Base-by-base conservation (phyloP, 2,888 invertebrate genomes). In the Ypsolopha scabrella region DNA sequence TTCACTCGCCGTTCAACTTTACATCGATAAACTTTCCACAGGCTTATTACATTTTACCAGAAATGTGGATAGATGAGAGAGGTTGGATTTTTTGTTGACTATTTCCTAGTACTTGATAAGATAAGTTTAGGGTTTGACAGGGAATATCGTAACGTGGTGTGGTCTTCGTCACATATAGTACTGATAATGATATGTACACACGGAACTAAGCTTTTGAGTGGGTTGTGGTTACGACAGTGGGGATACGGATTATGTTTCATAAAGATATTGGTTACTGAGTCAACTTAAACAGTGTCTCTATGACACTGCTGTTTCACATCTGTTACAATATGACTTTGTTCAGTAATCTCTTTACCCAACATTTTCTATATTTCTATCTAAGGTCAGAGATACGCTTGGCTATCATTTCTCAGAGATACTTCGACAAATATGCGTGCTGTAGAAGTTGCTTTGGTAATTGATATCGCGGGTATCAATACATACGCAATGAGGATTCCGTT, bases 381-480 rank as follows among this genome's bases (percentile, higher is more conserved):
- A 63, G 71, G 70, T 68, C 68, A 75, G 65, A 69, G 57, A 57
- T 59, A 58, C 57, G 53, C 56, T 63, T 46, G 51, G 56, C 60
- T 63, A 58, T 60, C 63, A 61, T n/a, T n/a, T n/a, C n/a, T n/a
- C n/a, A n/a, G n/a, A n/a, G n/a, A n/a, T n/a, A n/a, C n/a, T n/a
- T n/a, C n/a, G n/a, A n/a, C n/a, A n/a, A n/a, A n/a, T 24, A 24
- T 24, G 24, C 24, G 24, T 24, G 24, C 66, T 70, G 70, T 73
- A 65, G 65, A 69, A 65, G 67, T 58, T 63, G 66, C 68, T 47
- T 36, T 69, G 72, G 69, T 75, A 76, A 76, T 78, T 70, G 70
- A 66, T 68, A 68, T 62, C 60, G 67, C 68, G 67, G 70, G 73
- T 55, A 59, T 53, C 60, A 68, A 62, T 24, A 24, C 24, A 61